Evolutionary conservation across 2,113 vertebrate species (phyloP).

Genomic region (Ophiodon elongatus): DNA sequence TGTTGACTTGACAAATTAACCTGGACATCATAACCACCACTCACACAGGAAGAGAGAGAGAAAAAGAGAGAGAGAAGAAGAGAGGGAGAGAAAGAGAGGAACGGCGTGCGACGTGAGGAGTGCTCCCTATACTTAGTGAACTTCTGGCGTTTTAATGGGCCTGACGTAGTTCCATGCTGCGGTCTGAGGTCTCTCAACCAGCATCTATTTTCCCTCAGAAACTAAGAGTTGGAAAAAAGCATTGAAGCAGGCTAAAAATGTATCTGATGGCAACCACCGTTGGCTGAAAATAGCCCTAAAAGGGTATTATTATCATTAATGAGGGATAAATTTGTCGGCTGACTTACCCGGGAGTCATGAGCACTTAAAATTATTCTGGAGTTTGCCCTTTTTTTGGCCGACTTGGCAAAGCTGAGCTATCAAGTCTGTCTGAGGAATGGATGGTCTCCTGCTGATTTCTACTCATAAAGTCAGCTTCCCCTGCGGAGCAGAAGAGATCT

Average conservation of each 20-base stretch:
- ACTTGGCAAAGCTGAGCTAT: constrained; percentile 52
- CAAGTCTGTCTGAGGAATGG: constrained; percentile 45
- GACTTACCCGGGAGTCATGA: constrained; percentile 73
- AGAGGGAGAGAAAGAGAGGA: constrained; percentile 5
- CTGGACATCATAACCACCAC: constrained; percentile 44
- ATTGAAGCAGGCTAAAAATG: constrained; percentile 86
- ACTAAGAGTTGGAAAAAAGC: constrained; percentile 80
- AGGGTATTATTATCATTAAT: constrained; percentile 87
- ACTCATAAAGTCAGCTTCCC: constrained; percentile 50
- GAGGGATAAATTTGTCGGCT: constrained; percentile 82
- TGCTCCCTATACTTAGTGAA: constrained; percentile 81
- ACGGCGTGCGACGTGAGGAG: constrained; percentile 64
- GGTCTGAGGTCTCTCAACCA: constrained; percentile 82
- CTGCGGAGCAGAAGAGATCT: constrained; percentile 39
- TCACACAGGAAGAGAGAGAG: not conserved
- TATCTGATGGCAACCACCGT: constrained; percentile 78
- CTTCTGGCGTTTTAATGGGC: constrained; percentile 77
- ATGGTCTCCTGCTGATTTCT: constrained; percentile 52
- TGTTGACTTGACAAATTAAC: constrained; percentile 52
- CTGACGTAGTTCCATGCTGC: constrained; percentile 82
- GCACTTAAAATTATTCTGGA: constrained; percentile 70
- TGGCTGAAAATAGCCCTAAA: constrained; percentile 82
- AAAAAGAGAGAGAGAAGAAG: constrained; percentile 1
- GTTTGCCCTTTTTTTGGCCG: constrained; percentile 64
- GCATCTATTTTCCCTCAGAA: constrained; percentile 79